A percentile compares a stretch with the other conserved stretches of the same genome.
Conservation (phyloP, 2,888 invertebrate species). For the Heteromurus nitidus region DNA sequence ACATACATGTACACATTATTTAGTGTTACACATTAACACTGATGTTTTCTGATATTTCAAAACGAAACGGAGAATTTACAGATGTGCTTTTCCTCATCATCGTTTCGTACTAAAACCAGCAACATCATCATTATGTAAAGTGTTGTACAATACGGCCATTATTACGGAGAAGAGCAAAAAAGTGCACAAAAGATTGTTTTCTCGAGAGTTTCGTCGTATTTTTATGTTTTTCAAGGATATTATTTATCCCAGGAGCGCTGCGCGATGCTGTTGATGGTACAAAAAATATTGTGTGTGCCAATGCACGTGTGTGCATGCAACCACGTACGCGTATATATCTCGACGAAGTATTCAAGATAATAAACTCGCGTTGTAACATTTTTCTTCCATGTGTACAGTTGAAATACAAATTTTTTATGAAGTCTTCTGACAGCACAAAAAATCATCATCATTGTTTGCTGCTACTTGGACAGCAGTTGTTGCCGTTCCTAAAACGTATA, state of each 20-base stretch:
- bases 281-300: neutral
- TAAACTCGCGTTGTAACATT: too few relatives aligned
- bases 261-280: neutral
- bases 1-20: neutral
- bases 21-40: neutral
- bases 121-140: constrained; percentile 16
- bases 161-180: constrained; percentile 6
- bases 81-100: neutral
- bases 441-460: neutral
- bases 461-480: constrained; percentile 11
- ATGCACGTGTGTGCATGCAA: too few relatives aligned
- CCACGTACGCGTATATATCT: neutral
- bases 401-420: constrained; percentile 21
- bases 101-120: neutral
- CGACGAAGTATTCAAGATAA: neutral
- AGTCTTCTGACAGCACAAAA: constrained; percentile 25
- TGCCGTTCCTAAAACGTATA: neutral
- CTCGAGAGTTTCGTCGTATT: neutral
- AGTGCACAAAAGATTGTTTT: neutral
- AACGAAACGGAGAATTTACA: neutral
- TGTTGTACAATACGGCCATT: constrained; percentile 12
- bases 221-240: constrained; percentile 8
- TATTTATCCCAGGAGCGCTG: neutral
- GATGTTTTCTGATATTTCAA: neutral
- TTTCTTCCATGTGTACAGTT: too few relatives aligned